Percentiles rank a stretch among this genome's conserved stretches.
These are phyloP conservation scores for Potamilus streckersoni DNA, from an alignment of 1,140 invertebrate genomes.

Conservation along the genomic window DNA sequence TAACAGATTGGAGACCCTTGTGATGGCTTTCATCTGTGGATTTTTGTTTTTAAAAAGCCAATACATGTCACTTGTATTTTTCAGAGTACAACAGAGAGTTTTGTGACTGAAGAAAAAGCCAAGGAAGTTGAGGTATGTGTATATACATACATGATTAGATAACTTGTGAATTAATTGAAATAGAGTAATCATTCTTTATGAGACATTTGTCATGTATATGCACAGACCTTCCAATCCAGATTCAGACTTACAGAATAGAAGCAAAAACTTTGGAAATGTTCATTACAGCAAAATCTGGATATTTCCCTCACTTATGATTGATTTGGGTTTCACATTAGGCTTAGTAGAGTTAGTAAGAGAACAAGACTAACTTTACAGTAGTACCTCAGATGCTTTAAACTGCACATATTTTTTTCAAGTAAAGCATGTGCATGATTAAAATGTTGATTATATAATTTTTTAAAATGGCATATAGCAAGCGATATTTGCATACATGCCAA, in stretches of 20 bases:
- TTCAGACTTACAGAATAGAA: no score
- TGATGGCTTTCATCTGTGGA: neutral
- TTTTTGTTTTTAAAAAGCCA: neutral
- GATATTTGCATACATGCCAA: no score
- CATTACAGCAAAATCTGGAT: neutral
- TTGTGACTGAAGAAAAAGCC: slow-evolving; percentile 83
- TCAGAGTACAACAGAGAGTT: slow-evolving; percentile 86
- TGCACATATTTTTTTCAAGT: no score
- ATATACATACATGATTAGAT: neutral
- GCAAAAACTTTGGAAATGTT: neutral
- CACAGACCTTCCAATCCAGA: neutral
- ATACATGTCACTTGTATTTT: slow-evolving; percentile 35
- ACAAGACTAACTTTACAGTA: no score
- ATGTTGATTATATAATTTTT: no score
- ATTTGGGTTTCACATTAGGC: no score
- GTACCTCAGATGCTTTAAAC: no score
- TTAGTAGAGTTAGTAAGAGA: no score
- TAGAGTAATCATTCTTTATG: no score
- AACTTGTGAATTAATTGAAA: neutral
- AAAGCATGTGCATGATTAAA: no score
- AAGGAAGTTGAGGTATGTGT: slow-evolving; percentile 78
- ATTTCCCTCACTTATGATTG: no score
- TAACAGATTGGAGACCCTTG: neutral
- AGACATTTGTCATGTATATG: neutral
- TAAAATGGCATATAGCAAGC: no score